Evolutionary conservation across 2,888 invertebrate genomes (phyloP), one percentile per base, ranked within the genome.

Genomic region (Rutpela maculata): DNA sequence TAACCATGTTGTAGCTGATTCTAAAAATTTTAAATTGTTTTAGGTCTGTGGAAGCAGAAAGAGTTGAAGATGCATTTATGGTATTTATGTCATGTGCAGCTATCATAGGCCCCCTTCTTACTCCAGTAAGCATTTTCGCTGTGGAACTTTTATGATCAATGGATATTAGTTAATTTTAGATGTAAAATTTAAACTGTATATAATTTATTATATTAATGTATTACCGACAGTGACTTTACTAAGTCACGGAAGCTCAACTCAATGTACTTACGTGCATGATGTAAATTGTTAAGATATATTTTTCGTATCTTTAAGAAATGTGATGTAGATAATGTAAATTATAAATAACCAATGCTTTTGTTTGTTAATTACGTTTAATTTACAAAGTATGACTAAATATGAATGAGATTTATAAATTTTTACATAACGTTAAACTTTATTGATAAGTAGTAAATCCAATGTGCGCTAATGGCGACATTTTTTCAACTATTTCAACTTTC

Each of bases 21-120:
- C 31, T 35, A 55, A 4, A 15, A 31, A 31, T n/a, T 62, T 26
- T 2, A 9, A 17, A 35, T 38, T 17, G 3, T 35, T 65, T 35
- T 65, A 66, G 60, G 38, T 15, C 12, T 10, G 70, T 70, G 1
- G 43, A 60, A 9, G 60, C 70, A 4, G 70, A 60, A 19, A 38
- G 59, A 60, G 59, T 70, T 38, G 60, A 70, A n/a, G 60, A 70
- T 60, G 70, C 70, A 5, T 70, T 38, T 60, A 43, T 70, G 59
- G 70, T 70, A 1, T 17, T 70, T 0, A 60, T 70, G 70, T 70
- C 59, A n/a, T n/a, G 12, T 22, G 19, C 31, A 10, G 22, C 56
- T 15, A 35, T 55, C 17, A 26, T n/a, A n/a, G 50, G 50, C 17
- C 50, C 50, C 12, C 15, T 50, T 50, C 15, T 50, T n/a, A 50